A percentile compares a stretch with the other conserved stretches of the same genome.
Conservation (phyloP, 2,888 invertebrate species). For the Arenicola marina region DNA sequence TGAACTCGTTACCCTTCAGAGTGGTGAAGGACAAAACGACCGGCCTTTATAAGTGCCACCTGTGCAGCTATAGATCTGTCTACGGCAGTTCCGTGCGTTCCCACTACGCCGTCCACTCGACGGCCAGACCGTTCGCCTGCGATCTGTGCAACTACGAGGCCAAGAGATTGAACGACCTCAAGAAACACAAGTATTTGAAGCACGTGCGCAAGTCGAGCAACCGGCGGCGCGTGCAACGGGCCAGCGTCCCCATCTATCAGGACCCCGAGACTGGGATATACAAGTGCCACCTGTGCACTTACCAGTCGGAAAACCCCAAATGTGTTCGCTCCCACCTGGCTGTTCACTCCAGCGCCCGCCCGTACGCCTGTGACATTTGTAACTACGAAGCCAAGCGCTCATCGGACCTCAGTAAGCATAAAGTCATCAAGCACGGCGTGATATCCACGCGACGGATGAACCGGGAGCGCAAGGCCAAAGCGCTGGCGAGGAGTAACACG, state of each 20-base stretch:
- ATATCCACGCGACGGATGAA: not conserved
- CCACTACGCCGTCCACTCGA: constrained; percentile 17
- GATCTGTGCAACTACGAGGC: constrained; percentile 20
- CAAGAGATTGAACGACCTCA: constrained; percentile 15
- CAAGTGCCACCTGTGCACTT: constrained; percentile 12
- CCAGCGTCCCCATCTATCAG: too few species aligned
- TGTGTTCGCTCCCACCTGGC: constrained; percentile 14
- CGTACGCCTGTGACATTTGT: constrained; percentile 21
- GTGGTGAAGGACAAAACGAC: constrained; percentile 8
- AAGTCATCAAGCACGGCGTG: constrained; percentile 14
- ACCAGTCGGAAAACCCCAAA: constrained; percentile 6
- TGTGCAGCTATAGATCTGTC: constrained; percentile 9
- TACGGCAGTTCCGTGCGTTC: constrained; percentile 12
- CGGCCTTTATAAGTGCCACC: constrained; percentile 12
- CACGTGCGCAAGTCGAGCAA: constrained; percentile 4
- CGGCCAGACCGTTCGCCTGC: constrained; percentile 17
- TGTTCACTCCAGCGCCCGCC: constrained; percentile 12
- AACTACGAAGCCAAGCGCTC: constrained; percentile 17
- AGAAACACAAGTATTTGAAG: constrained; percentile 15
- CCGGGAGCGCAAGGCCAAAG: too few species aligned
- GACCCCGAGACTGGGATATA: constrained; percentile 4
- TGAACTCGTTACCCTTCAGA: too few species aligned
- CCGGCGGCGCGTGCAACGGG: not conserved
- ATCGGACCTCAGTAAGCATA: constrained; percentile 17
- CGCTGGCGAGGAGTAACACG: too few species aligned